These are phyloP conservation scores for Coboldia fuscipes DNA, from an alignment of 1,140 invertebrate species.

Conservation along the genomic window DNA sequence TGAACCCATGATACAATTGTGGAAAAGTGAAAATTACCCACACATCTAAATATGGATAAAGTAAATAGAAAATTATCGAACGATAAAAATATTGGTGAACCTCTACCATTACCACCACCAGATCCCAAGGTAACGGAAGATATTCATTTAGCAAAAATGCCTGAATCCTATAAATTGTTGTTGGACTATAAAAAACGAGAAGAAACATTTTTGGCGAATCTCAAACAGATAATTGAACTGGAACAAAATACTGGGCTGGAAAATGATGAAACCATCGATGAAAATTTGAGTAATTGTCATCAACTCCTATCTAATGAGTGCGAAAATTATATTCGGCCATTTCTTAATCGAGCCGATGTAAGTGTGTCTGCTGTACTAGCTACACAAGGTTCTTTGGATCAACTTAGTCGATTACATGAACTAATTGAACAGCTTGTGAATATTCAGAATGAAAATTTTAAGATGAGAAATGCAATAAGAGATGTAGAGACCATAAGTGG, in stretches of 20 bases:
- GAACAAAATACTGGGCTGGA: not conserved
- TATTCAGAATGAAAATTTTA: slow-evolving; percentile 44
- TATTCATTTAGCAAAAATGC: no score
- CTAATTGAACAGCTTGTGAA: slow-evolving; percentile 52
- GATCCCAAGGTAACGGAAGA: not conserved
- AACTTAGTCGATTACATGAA: slow-evolving; percentile 50
- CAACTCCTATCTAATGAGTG: slow-evolving; percentile 5
- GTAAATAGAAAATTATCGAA: not conserved
- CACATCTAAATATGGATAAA: no score
- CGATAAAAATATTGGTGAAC: not conserved
- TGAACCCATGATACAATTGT: no score
- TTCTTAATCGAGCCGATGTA: slow-evolving; percentile 19
- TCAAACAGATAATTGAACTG: slow-evolving; percentile 5
- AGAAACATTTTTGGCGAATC: slow-evolving; percentile 5
- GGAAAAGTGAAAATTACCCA: no score
- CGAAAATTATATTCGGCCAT: slow-evolving; percentile 7
- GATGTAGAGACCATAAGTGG: slow-evolving; percentile 50
- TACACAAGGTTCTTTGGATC: slow-evolving; percentile 40
- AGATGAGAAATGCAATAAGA: slow-evolving; percentile 39
- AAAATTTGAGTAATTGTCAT: not conserved
- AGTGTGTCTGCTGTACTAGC: slow-evolving; percentile 24
- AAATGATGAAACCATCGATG: not conserved
- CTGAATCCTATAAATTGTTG: slow-evolving; percentile 4
- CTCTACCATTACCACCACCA: not conserved
- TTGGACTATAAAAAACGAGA: slow-evolving; percentile 3